These are phyloP conservation scores for Augochlora pura DNA, from an alignment of 1,140 invertebrate species.

Conservation along the genomic window DNA sequence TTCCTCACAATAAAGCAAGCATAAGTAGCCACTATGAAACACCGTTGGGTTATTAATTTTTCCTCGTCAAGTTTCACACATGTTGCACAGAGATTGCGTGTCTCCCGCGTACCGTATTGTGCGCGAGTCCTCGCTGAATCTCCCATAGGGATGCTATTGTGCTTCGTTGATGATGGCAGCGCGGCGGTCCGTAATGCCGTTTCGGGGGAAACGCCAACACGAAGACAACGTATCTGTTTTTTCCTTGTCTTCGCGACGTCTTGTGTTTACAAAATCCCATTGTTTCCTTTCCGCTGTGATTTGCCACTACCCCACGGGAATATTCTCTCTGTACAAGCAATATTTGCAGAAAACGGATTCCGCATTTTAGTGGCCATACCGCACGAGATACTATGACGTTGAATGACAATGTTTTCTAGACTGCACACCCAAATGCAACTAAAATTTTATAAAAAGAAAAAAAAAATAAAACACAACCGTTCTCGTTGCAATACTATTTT, in stretches of 20 bases:
- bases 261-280: background rate
- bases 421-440: too few relatives aligned
- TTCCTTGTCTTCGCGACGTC: background rate
- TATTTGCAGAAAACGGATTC: background rate
- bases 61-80: background rate
- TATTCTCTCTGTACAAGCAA: background rate
- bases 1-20: too few relatives aligned
- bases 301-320: background rate
- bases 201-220: background rate
- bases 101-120: background rate
- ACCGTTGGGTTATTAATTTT: background rate
- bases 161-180: background rate
- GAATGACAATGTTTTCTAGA: background rate
- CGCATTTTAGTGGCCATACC: background rate
- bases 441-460: too few relatives aligned
- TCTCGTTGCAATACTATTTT: too few relatives aligned
- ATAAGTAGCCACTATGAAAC: background rate
- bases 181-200: slow-evolving; percentile 1
- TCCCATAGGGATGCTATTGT: slow-evolving; percentile 7
- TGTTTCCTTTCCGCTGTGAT: background rate
- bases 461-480: too few relatives aligned
- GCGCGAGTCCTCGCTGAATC: background rate
- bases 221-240: slow-evolving; percentile 7
- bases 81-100: background rate
- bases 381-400: slow-evolving; percentile 21